These are phyloP conservation scores for Rosalia funebris DNA, from an alignment of 2,888 invertebrate genomes.

Conservation along the genomic window DNA sequence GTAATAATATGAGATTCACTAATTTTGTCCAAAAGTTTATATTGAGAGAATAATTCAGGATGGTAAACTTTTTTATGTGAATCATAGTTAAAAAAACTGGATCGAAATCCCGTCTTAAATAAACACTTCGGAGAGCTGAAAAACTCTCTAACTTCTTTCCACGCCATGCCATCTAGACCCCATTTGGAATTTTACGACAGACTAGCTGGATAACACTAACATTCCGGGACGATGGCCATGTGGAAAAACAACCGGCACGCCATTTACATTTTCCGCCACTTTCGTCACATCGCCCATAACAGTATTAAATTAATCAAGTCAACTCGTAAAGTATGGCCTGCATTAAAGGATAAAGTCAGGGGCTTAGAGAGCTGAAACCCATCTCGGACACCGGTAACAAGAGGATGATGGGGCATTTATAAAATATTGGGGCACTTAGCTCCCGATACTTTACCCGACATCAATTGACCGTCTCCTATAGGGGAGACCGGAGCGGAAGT, in stretches of 20 bases:
- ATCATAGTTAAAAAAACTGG: too few relatives aligned
- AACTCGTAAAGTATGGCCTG: conserved; percentile 26
- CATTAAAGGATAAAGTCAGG: conserved; percentile 32
- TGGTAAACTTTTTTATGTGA: too few relatives aligned
- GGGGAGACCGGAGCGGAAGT: conserved; percentile 6
- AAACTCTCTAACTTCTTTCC: too few relatives aligned
- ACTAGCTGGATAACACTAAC: too few relatives aligned
- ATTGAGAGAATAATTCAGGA: too few relatives aligned
- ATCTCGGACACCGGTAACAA: conserved; percentile 24
- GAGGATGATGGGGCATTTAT: conserved; percentile 25
- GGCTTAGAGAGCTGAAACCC: conserved; percentile 27
- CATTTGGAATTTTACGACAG: too few relatives aligned
- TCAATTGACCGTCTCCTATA: conserved; percentile 7
- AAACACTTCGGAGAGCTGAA: too few relatives aligned
- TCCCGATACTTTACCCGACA: conserved; percentile 10
- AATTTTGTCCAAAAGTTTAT: too few relatives aligned
- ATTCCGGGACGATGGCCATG: neutral
- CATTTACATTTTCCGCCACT: conserved; percentile 11
- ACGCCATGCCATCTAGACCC: too few relatives aligned
- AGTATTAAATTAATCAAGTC: conserved; percentile 39
- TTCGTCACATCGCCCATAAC: conserved; percentile 28
- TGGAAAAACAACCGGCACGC: neutral
- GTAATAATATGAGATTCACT: too few relatives aligned
- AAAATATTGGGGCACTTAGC: conserved; percentile 30
- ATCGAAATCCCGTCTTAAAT: too few relatives aligned